phyloP scores from a whole-genome alignment of 2,888 invertebrate species.

The Cataglyphis rosenhaueri region DNA sequence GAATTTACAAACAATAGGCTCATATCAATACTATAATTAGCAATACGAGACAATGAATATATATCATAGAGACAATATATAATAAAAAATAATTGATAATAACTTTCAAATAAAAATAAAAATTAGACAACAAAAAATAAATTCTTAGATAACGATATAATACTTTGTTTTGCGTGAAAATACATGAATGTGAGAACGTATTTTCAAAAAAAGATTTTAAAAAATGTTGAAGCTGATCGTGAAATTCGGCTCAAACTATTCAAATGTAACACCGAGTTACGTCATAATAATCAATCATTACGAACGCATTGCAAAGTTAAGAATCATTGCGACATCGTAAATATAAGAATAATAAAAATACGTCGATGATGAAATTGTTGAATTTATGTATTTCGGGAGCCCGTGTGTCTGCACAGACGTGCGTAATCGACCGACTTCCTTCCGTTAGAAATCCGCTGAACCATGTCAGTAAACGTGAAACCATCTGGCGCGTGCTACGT shows the following conservation, averaged over 20 bases:
- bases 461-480: conserved; percentile 60
- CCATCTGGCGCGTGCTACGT: conserved; percentile 67
- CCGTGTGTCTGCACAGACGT: conserved; percentile 51
- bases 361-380: neutral
- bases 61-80: neutral
- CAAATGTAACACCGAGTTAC: conserved; percentile 7
- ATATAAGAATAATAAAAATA: neutral
- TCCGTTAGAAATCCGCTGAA: conserved; percentile 64
- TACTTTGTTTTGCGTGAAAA: conserved; percentile 18
- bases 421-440: conserved; percentile 70
- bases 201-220: neutral
- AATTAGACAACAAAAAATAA: neutral
- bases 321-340: neutral
- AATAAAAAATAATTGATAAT: neutral
- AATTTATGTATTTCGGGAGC: conserved; percentile 22
- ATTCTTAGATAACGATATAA: neutral
- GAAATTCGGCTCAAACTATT: neutral
- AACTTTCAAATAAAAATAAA: neutral
- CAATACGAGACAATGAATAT: neutral
- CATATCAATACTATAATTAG: neutral
- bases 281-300: neutral
- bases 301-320: neutral
- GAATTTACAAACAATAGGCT: neutral
- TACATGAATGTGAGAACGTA: neutral
- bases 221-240: conserved; percentile 12